phyloP scores from a whole-genome alignment of 2,113 vertebrate species.

The Lota lota region DNA sequence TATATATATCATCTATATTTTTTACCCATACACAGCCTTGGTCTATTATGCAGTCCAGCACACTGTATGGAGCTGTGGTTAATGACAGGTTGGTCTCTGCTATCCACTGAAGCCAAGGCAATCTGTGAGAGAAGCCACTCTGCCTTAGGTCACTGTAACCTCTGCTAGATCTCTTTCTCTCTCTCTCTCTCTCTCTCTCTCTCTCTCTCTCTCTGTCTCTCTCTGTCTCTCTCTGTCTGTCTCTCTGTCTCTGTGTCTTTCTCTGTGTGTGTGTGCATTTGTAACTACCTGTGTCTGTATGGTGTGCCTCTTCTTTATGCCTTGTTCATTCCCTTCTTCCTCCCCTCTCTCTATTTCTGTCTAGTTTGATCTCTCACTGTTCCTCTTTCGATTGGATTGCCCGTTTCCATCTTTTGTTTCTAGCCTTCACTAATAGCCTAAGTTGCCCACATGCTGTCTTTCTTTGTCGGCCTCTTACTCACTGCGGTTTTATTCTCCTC shows the following conservation, averaged over 20 bases:
- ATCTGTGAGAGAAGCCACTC: background rate
- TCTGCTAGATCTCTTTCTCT: too few species aligned
- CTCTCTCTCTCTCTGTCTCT: too few species aligned
- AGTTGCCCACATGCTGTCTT: background rate
- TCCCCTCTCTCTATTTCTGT: background rate
- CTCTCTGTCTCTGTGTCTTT: background rate
- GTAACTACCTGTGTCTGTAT: too few species aligned
- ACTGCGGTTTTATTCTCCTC: background rate
- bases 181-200: too few species aligned
- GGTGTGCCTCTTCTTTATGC: background rate
- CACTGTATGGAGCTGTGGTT: background rate
- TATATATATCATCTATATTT: too few species aligned
- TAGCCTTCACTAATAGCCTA: background rate
- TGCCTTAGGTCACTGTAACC: background rate
- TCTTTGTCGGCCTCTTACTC: background rate
- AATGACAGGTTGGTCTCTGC: background rate
- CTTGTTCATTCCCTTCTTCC: background rate
- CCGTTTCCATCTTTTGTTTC: background rate
- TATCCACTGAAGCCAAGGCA: background rate
- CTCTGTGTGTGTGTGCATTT: background rate
- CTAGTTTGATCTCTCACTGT: background rate
- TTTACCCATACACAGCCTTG: background rate
- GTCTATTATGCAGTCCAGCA: background rate
- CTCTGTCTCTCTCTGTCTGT: too few species aligned
- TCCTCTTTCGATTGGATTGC: background rate